A percentile compares a stretch with the other conserved stretches of the same genome.
Evolutionary conservation across 2,113 vertebrate species (phyloP).

Genomic region (Gavia stellata): DNA sequence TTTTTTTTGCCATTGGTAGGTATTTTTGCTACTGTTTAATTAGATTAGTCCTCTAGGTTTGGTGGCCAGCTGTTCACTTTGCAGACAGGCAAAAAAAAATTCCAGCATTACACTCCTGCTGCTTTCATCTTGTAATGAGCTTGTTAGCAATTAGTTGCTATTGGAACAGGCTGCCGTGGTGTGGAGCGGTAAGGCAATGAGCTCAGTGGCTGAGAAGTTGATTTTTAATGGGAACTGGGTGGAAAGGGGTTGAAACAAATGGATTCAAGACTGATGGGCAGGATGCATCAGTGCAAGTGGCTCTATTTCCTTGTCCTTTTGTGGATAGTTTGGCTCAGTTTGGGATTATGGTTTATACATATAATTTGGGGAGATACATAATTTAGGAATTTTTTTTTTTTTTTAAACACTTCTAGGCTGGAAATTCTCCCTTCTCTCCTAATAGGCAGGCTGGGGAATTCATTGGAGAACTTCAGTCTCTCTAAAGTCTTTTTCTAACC

Average conservation of each 20-base stretch:
- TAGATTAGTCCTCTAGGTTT: neutral
- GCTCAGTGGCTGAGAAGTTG: neutral
- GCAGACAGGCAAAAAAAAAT: neutral
- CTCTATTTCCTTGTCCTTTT: neutral
- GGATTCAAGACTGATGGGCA: neutral
- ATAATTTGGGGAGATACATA: no score
- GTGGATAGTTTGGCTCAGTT: neutral
- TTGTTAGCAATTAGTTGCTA: conserved; percentile 48
- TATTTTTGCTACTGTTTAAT: neutral
- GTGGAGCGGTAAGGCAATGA: neutral
- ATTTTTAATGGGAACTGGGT: neutral
- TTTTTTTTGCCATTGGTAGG: neutral
- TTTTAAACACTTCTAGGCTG: neutral
- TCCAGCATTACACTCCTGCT: neutral
- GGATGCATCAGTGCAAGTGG: rapidly evolving
- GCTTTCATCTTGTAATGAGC: conserved; percentile 45
- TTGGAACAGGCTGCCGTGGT: neutral
- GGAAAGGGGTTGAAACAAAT: neutral
- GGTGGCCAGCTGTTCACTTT: conserved; percentile 42
- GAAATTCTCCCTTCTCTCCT: neutral
- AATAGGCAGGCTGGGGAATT: neutral
- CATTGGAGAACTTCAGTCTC: neutral
- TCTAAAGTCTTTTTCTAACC: neutral
- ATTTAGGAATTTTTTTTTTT: neutral
- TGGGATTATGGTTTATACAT: neutral